Evolutionary conservation across 2,113 vertebrate species (phyloP).

Genomic region (Chlorocebus sabaeus): DNA sequence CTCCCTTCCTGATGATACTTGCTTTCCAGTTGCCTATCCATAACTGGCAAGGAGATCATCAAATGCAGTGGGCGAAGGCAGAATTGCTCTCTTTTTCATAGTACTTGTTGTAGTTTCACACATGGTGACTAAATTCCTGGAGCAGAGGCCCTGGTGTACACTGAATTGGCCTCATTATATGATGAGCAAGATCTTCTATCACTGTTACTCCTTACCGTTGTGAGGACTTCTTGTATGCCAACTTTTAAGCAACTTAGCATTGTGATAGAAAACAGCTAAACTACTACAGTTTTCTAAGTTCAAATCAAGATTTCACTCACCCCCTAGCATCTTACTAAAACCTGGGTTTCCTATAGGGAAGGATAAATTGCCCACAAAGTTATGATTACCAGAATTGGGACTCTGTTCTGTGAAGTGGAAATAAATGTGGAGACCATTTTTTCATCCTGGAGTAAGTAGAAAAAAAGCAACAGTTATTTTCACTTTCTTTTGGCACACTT

Average conservation of each 20-base stretch:
- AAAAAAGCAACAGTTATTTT: neutral
- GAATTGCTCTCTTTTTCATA: neutral
- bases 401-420: neutral
- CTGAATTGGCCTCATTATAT: no score
- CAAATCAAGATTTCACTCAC: neutral
- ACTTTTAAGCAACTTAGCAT: neutral
- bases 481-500: neutral
- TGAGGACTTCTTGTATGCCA: neutral
- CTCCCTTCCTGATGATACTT: neutral
- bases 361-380: neutral
- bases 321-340: neutral
- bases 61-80: neutral
- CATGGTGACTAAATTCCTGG: neutral
- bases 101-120: neutral
- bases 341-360: neutral
- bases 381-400: neutral
- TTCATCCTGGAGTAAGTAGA: neutral
- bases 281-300: neutral
- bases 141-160: neutral
- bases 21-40: neutral
- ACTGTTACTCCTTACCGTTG: neutral
- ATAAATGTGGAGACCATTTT: neutral
- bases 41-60: neutral
- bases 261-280: neutral
- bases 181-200: neutral